Conservation (phyloP, 2,113 vertebrate genomes). For the Lanius ludovicianus region DNA sequence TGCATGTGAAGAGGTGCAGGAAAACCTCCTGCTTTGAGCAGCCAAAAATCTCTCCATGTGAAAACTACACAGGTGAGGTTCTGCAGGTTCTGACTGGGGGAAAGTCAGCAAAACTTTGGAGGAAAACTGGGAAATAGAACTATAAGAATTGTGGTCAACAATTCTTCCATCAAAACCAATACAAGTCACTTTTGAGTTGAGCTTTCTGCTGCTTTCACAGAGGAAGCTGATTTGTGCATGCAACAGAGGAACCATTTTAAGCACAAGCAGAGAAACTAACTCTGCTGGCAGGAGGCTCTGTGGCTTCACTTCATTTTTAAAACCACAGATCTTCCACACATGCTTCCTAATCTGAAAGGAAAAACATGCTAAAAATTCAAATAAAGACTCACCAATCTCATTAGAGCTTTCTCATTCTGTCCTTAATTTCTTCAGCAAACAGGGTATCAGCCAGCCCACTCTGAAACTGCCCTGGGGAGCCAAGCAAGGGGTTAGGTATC, state of each 20-base stretch:
- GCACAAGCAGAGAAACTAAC: neutral
- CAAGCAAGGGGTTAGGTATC: neutral
- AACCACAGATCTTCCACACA: neutral
- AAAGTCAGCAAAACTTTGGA: neutral
- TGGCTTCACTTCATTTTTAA: constrained; percentile 9
- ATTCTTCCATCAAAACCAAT: neutral
- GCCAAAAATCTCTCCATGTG: neutral
- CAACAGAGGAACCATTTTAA: constrained; percentile 49
- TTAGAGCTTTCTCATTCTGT: neutral
- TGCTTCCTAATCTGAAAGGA: neutral
- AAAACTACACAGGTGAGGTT: neutral
- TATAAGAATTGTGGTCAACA: neutral
- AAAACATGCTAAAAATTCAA: neutral
- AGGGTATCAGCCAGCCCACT: neutral
- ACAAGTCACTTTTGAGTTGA: neutral
- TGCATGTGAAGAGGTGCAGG: neutral
- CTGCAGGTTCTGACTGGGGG: neutral
- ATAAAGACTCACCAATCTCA: neutral
- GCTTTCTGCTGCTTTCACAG: constrained; percentile 13
- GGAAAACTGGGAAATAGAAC: neutral
- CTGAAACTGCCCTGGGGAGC: neutral
- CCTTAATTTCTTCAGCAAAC: neutral
- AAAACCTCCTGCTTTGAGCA: neutral
- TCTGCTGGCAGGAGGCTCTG: neutral
- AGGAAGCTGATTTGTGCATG: constrained; percentile 31